phyloP scores from a whole-genome alignment of 2,888 invertebrate species.

The Andrena trimmerana region DNA sequence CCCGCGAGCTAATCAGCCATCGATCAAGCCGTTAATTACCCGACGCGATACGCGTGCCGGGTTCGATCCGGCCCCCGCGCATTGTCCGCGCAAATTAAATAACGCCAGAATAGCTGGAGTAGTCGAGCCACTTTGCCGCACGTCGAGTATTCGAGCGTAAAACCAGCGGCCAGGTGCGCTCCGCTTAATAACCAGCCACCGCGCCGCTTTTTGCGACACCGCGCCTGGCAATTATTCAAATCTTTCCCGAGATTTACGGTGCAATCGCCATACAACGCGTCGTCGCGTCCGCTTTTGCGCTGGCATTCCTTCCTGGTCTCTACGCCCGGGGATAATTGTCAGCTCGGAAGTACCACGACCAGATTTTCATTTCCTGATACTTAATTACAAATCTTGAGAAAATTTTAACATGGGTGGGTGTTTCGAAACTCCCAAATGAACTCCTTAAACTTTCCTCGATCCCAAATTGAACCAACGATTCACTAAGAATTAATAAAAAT shows the following conservation, averaged over 20 bases:
- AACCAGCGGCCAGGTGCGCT: constrained; percentile 11
- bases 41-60: constrained; percentile 2
- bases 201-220: not conserved
- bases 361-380: not conserved
- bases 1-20: not conserved
- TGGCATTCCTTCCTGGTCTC: not conserved
- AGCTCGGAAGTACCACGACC: not conserved
- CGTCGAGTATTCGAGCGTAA: constrained; percentile 24
- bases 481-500: too few relatives aligned
- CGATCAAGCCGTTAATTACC: constrained; percentile 34
- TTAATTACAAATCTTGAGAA: not conserved
- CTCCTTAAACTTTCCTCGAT: too few relatives aligned
- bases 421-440: too few relatives aligned
- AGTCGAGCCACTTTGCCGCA: constrained; percentile 17
- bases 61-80: constrained; percentile 12
- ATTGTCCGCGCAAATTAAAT: constrained; percentile 34
- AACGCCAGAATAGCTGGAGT: constrained; percentile 17
- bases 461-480: too few relatives aligned
- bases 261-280: constrained; percentile 10
- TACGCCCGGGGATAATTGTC: not conserved
- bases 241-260: constrained; percentile 25
- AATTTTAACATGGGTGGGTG: too few relatives aligned
- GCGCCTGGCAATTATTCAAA: constrained; percentile 27
- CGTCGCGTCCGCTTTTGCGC: constrained; percentile 26
- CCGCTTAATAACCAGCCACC: constrained; percentile 10